Evolutionary conservation across 2,797 vertebrate genomes (phyloP), one percentile per base, ranked within the genome.

Genomic region (Galagoides demidoff): DNA sequence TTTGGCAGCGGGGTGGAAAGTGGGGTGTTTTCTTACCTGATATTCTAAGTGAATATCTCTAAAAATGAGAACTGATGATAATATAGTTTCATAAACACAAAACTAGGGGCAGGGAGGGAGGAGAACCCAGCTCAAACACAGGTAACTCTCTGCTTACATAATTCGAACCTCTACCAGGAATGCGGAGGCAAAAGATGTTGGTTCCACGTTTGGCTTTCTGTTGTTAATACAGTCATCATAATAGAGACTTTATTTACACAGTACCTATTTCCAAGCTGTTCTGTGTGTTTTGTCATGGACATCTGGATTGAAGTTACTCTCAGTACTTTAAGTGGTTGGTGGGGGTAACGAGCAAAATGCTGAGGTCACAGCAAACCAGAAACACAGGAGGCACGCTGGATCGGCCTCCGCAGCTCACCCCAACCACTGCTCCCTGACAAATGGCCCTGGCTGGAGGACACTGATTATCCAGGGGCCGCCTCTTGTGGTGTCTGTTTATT

Each of bases 141-240:
- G 43, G 19, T 34, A 61, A 89, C 59, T 82, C 39, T 70, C 20
- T 83, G 81, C 45, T 45, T 64, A 19, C 4, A 0, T 12, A n/a
- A 20, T 92, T 66, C 88, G n/a, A 89, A 52, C 10, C 13, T 95
- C 88, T 85, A 37, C 13, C 63, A 73, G 52, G 85, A 94, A 92
- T 7, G 16, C 57, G 37, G 22, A 70, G 37, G 31, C 29, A n/a
- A 92, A 91, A 55, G 23, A 63, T 4, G 22, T 79, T 73, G 70
- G 23, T 84, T 20, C 25, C 22, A 31, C 17, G 77, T 94, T 71
- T 68, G 73, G 37, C 23, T 92, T 88, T 74, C 27, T 4, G n/a
- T 14, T 66, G 61, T 27, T 43, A 86, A 79, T 16, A 27, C n/a
- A 12, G 66, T 39, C 25, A 9, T 31, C 29, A 76, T 16, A 71